Evolutionary conservation across 1,140 invertebrate species (phyloP).

Genomic region (Drosophila dunni): DNA sequence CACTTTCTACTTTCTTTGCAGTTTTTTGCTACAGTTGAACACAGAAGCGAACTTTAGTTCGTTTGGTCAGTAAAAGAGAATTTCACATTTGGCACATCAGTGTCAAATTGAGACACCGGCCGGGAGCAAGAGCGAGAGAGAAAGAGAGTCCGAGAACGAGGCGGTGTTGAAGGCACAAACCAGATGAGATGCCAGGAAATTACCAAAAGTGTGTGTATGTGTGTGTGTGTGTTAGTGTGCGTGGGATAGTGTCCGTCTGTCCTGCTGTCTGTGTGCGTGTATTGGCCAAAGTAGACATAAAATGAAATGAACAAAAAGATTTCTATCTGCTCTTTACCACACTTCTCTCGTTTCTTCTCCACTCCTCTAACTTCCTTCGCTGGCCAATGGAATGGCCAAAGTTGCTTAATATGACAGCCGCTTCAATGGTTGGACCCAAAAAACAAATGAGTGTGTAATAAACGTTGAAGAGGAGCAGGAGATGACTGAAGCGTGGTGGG

Average conservation of each 20-base stretch:
- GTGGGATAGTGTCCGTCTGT: conserved; percentile 27
- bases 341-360: not conserved
- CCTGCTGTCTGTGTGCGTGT: conserved; percentile 16
- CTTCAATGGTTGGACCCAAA: conserved; percentile 34
- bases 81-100: conserved; percentile 82
- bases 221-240: conserved; percentile 7
- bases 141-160: not conserved
- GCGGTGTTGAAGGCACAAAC: conserved; percentile 12
- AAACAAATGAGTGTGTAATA: conserved; percentile 81
- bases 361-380: conserved; percentile 10
- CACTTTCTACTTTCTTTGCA: conserved; percentile 27
- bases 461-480: conserved; percentile 43
- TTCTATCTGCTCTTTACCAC: conserved; percentile 56
- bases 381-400: conserved; percentile 70
- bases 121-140: conserved; percentile 44
- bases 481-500: not conserved
- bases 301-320: conserved; percentile 83
- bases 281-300: conserved; percentile 70
- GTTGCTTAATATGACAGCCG: conserved; percentile 81
- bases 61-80: conserved; percentile 60
- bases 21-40: conserved; percentile 29
- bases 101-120: conserved; percentile 79
- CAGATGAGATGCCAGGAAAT: conserved; percentile 64
- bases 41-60: not conserved
- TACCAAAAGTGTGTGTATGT: conserved; percentile 59